Conservation (phyloP, 2,797 vertebrate species). For the Lepus oiostolus region DNA sequence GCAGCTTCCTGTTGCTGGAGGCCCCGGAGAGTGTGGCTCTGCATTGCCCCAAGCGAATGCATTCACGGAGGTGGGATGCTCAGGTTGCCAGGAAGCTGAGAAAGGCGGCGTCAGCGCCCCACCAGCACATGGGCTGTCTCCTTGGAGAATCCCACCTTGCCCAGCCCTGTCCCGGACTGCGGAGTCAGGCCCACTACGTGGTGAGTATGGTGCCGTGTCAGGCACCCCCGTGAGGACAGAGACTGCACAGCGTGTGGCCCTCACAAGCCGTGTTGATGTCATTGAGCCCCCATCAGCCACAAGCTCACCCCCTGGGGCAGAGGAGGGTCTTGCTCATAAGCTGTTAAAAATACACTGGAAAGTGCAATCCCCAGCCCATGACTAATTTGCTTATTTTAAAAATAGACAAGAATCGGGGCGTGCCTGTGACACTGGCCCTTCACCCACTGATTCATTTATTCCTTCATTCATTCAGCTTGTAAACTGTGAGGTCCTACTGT, state of each 20-base stretch:
- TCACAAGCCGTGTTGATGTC: neutral
- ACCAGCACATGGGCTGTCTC: too few species aligned
- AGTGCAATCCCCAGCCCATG: neutral
- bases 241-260: neutral
- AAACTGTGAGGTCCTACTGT: neutral
- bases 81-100: neutral
- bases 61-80: neutral
- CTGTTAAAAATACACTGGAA: neutral
- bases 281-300: neutral
- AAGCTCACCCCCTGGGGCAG: neutral
- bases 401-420: neutral
- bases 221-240: neutral
- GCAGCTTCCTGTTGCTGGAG: neutral
- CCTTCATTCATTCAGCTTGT: neutral
- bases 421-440: neutral
- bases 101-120: neutral
- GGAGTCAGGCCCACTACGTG: rapidly evolving
- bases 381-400: slow-evolving; percentile 48
- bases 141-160: neutral
- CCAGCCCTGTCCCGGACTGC: too few species aligned
- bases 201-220: neutral
- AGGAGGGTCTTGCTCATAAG: neutral
- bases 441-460: neutral
- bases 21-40: neutral
- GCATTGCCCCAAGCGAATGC: too few species aligned